Evolutionary conservation across 2,113 vertebrate genomes (phyloP), one percentile per base, ranked within the genome.

Genomic region (Oreocharis arfaki): DNA sequence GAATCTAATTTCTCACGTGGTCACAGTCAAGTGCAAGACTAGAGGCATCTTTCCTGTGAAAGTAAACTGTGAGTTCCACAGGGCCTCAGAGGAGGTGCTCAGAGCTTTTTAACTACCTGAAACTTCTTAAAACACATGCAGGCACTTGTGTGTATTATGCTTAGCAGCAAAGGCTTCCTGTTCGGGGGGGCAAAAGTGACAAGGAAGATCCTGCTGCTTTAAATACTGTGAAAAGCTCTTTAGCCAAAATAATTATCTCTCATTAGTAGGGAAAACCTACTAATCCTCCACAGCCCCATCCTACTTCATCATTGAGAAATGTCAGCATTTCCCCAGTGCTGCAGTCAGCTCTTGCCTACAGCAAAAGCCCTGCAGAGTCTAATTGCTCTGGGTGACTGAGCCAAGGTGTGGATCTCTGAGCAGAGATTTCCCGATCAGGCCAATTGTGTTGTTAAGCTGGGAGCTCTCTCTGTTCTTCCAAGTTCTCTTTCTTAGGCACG

Each of bases 381-480:
- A 5, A 41, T 70, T 90, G 89, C 68, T 52, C 27, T 2, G 8
- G 37, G 70, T n/a, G 37, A 49, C 61, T 28, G 68, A 89, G 78
- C 79, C 88, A 75, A 87, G 78, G 68, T 39, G 47, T 50, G 27
- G 49, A 69, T 52, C 57, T 87, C 85, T 56, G 60, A 86, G 74
- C 69, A 79, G 55, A 87, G 86, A 69, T 82, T 95, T 94, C 65
- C 77, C 71, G 64, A 93, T 80, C 68, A 64, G 78, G 79, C 79
- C 82, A 92, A 94, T 91, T 96, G 90, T 94, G 84, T 67, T 71
- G 81, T n/a, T 88, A 52, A 88, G 78, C 53, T 39, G 75, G 94
- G 85, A 96, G 96, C 86, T 89, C 95, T 91, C 76, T 68, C 92
- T 96, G 96, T 96, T 96, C 95, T 93, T 83, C 59, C 68, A 92